Percentiles rank a stretch among this genome's conserved stretches.
Conservation (phyloP, 2,113 vertebrate species). For the Urocynchramus pylzowi region DNA sequence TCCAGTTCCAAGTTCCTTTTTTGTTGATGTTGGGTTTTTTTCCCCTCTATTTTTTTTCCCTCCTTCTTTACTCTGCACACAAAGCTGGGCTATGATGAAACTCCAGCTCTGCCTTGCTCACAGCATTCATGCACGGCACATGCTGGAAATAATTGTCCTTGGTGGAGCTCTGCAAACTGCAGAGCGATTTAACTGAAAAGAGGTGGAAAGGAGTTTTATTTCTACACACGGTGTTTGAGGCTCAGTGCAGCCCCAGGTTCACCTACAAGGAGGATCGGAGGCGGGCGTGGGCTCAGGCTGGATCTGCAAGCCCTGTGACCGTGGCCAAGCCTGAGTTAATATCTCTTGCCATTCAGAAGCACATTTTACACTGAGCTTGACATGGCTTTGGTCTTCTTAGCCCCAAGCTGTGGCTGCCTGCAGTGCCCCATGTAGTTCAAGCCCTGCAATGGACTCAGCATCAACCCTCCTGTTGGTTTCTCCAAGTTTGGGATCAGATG, state of each 20-base stretch:
- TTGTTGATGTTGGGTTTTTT: background rate
- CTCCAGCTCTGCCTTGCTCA: slow-evolving; percentile 4
- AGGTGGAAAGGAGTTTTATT: slow-evolving; percentile 16
- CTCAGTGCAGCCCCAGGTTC: background rate
- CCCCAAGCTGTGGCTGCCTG: background rate
- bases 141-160: slow-evolving; percentile 64
- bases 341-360: background rate
- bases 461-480: background rate
- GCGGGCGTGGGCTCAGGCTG: background rate
- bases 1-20: slow-evolving; percentile 47
- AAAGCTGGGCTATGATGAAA: slow-evolving; percentile 45
- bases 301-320: background rate
- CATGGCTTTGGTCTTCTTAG: background rate
- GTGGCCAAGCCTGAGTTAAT: background rate
- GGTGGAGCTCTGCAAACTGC: slow-evolving; percentile 42
- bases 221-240: background rate
- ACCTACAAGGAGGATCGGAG: background rate
- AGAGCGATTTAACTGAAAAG: background rate
- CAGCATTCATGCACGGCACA: slow-evolving; percentile 49
- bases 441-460: accelerated
- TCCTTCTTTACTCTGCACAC: background rate
- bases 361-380: background rate
- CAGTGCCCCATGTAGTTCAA: accelerated
- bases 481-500: background rate
- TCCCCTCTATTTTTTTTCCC: background rate